Conservation (phyloP, 2,113 vertebrate genomes). For the Ammodytes marinus region DNA sequence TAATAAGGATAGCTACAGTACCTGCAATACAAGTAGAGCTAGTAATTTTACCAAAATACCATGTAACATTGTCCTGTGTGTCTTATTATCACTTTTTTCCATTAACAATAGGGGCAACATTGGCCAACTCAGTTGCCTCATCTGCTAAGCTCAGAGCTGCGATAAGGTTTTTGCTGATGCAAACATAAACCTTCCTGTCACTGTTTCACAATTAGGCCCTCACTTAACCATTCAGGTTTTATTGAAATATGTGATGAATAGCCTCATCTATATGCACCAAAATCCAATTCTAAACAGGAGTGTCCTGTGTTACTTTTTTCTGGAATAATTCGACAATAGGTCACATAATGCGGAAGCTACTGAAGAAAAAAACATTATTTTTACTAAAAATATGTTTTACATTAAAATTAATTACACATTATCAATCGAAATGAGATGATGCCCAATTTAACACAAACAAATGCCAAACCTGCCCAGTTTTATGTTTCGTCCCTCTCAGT, state of each 20-base stretch:
- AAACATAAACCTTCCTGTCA: neutral
- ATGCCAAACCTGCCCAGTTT: neutral
- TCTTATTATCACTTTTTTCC: neutral
- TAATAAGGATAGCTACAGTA: neutral
- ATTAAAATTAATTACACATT: too few relatives aligned
- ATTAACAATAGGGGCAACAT: neutral
- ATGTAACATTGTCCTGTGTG: neutral
- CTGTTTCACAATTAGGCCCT: neutral
- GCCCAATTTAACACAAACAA: too few relatives aligned
- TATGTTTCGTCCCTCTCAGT: conserved; percentile 12
- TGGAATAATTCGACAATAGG: too few relatives aligned
- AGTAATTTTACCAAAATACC: neutral
- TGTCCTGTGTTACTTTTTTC: too few relatives aligned
- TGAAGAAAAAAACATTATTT: too few relatives aligned
- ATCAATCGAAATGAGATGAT: too few relatives aligned
- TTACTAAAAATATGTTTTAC: too few relatives aligned
- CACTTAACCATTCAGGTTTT: too few relatives aligned
- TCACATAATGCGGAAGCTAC: too few relatives aligned
- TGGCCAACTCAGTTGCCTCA: neutral
- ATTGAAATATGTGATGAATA: too few relatives aligned
- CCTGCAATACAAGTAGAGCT: neutral
- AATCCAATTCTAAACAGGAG: too few relatives aligned
- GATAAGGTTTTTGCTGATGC: neutral
- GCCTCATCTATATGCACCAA: too few relatives aligned
- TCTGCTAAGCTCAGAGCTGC: neutral